Evolutionary conservation across 2,797 vertebrate genomes (phyloP), one percentile per base, ranked within the genome.

Genomic region (Neostethus bicornis): DNA sequence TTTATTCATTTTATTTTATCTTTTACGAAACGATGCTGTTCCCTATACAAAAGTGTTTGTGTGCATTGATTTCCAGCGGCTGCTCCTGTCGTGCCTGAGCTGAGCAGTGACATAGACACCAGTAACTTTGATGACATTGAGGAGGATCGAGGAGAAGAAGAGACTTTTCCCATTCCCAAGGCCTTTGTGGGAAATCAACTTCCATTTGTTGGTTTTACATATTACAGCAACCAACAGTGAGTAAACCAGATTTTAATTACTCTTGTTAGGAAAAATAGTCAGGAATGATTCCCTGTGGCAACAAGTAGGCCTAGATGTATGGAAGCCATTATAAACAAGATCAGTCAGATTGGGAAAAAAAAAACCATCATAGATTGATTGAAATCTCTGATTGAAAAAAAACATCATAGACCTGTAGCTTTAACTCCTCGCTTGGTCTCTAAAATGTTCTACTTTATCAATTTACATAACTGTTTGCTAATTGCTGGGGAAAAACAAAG

Each of bases 111-210:
- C 79, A 90, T 92, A 13, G 96, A 99, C 91, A 98, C 97, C 61
- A 99, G 97, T 90, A 98, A 99, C 89, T 99, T 99, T 80, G 97
- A 99, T 62, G 97, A 99, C 75, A 93, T 99, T 13, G 97, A 99
- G 85, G 96, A 98, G 88, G 96, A 99, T 67, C 94, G 95, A 78
- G 96, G 96, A 51, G 97, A 99, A 31, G 96, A 98, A 85, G 97
- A 99, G 91, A 99, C 96, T 16, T 99, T 99, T 83, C 96, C 97
- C 46, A 95, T 97, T 83, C 96, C 97, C 57, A 99, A 99, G 92
- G 96, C 97, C 58, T 99, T 99, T 77, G 96, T 98, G 72, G 97
- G 96, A 78, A 99, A 99, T 85, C 97, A 99, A 23, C 94, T 99
- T 28, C 97, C 97, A 28, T 99, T 99, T 58, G 97, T 99, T 66